Base-by-base conservation (phyloP, 1,140 invertebrate species). In the Listronotus oregonensis region DNA sequence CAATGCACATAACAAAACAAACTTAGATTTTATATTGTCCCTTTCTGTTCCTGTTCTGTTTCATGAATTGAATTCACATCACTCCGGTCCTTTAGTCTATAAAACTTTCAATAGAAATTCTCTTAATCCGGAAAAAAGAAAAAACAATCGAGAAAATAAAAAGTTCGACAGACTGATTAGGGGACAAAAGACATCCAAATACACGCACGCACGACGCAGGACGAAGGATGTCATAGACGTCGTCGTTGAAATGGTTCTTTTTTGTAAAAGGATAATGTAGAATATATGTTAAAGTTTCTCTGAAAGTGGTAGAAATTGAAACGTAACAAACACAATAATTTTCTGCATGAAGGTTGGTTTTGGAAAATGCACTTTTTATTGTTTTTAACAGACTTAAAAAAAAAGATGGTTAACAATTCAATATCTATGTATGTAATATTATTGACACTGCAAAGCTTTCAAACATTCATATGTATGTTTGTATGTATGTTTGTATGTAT, bases 101-200 rank as follows among this genome's bases (percentile, higher is more conserved):
- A 63, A 63, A 63, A 63, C 50, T 63, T 64, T 64, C 62, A 56
- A 64, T 57, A 64, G 55, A 64, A 64, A 64, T 56, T 64, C 55
- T 57, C 62, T 58, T 64, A 64, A 64, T 64, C 54, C 62, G 32
- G 43, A 50, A 58, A 64, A 64, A 61, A 57, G 15, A 34, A 58
- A 58, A 58, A 64, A 49, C 43, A 64, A 50, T 57, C 44, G 54
- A 57, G 34, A 58, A 64, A 37, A 5, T 5, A 37, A 37, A 51
- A 64, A 58, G 55, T 64, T 64, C 62, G 62, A 64, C 62, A 64
- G 62, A 18, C 62, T 64, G 62, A 64, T 64, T 64, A 58, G 42
- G 62, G 62, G 55, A 57, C 62, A 63, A 63, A 63, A 63, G 60
- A 63, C 46, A 49, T 51, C 58, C 27, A 61, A 51, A 61, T 44